Conservation (phyloP, 2,888 invertebrate species). For the Calliphora vomitoria region DNA sequence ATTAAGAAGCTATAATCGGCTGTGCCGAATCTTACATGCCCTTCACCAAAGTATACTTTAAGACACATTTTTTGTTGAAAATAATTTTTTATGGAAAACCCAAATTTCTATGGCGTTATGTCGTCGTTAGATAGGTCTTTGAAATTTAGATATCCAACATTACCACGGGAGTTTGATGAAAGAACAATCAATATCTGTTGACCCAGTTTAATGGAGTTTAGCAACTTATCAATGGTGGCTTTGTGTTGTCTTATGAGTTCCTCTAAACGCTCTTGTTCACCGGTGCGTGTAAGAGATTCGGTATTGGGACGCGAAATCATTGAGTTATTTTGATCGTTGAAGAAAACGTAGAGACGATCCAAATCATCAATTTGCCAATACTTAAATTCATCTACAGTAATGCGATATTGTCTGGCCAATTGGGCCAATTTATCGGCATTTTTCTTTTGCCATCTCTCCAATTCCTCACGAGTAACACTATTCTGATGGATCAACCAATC, state of each 20-base stretch:
- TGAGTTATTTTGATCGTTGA: slow-evolving; percentile 80
- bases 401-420: slow-evolving; percentile 78
- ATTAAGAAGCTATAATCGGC: no score
- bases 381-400: slow-evolving; percentile 79
- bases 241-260: slow-evolving; percentile 82
- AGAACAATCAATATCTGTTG: slow-evolving; percentile 80
- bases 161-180: slow-evolving; percentile 80
- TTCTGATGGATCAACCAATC: slow-evolving; percentile 84
- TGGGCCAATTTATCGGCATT: slow-evolving; percentile 78
- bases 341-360: slow-evolving; percentile 79
- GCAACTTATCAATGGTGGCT: slow-evolving; percentile 80
- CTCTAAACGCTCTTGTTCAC: slow-evolving; percentile 79
- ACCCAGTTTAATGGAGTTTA: slow-evolving; percentile 81
- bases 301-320: slow-evolving; percentile 76
- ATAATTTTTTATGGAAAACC: no score
- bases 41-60: no score
- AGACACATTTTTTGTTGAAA: no score
- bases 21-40: no score
- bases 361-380: slow-evolving; percentile 82
- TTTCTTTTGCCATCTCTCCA: slow-evolving; percentile 82
- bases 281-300: slow-evolving; percentile 75
- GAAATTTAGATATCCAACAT: no score
- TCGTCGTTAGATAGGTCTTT: no score
- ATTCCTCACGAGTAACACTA: slow-evolving; percentile 79
- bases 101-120: no score